phyloP scores from a whole-genome alignment of 2,888 invertebrate species.

The Tetranychus piercei region DNA sequence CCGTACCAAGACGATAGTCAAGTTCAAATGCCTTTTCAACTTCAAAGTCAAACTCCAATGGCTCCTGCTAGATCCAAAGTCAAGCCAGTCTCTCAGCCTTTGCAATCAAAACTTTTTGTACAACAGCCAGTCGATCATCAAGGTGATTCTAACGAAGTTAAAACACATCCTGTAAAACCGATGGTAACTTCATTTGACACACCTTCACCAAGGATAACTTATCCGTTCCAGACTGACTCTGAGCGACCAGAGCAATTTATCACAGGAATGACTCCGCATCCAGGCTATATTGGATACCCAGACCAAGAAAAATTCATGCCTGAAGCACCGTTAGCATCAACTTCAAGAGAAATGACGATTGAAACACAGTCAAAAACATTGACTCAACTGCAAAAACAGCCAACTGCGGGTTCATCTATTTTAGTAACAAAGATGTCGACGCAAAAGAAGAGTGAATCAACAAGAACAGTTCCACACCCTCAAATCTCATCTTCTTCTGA shows the following conservation, averaged over 20 bases:
- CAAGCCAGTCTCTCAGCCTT: neutral
- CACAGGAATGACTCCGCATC: no score
- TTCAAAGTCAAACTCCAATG: neutral
- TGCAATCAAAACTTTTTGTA: neutral
- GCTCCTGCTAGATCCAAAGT: neutral
- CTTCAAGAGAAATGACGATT: neutral
- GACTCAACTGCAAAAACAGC: neutral
- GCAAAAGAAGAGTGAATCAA: neutral
- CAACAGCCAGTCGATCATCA: neutral
- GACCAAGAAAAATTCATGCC: no score
- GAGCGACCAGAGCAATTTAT: no score
- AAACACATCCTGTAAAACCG: neutral
- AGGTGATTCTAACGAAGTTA: neutral
- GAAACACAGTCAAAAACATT: neutral
- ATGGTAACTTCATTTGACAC: no score
- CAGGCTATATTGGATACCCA: no score
- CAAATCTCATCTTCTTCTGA: neutral
- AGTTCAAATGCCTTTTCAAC: no score
- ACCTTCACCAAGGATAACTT: neutral
- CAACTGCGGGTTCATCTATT: neutral
- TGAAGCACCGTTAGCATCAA: neutral
- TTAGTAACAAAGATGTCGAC: neutral
- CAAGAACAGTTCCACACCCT: neutral
- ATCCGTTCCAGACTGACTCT: neutral
- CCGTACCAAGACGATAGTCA: neutral